Percentiles rank a stretch among this genome's conserved stretches.
phyloP scores from a whole-genome alignment of 2,888 invertebrate genomes.

The Lumbricus terrestris region DNA sequence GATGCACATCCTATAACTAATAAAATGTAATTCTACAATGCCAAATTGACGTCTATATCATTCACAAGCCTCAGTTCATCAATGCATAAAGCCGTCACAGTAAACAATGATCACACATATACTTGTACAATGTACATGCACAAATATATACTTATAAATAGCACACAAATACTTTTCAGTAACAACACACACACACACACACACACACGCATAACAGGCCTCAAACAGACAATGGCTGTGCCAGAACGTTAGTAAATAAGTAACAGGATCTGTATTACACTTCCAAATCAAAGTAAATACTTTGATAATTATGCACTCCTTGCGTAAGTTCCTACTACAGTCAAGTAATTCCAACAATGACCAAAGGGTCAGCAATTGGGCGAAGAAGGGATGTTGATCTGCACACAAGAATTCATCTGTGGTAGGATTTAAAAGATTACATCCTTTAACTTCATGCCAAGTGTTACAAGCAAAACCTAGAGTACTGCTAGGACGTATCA shows the following conservation, averaged over 20 bases:
- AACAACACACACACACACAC: too few relatives aligned
- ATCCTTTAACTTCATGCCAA: not conserved
- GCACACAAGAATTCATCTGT: not conserved
- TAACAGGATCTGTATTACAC: not conserved
- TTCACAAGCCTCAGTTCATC: not conserved
- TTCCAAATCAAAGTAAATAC: not conserved
- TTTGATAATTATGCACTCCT: not conserved
- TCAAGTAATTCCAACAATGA: not conserved
- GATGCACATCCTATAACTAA: not conserved
- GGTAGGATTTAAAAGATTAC: not conserved
- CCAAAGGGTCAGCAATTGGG: not conserved
- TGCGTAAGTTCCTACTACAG: not conserved
- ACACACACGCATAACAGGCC: not conserved
- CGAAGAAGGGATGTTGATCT: not conserved
- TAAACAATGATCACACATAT: not conserved
- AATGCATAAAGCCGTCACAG: not conserved
- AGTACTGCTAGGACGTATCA: not conserved
- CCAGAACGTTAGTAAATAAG: not conserved
- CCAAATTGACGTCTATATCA: not conserved
- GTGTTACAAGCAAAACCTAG: not conserved
- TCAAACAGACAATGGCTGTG: not conserved
- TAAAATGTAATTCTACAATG: not conserved
- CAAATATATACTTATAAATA: conserved; percentile 3
- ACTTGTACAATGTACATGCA: conserved; percentile 3
- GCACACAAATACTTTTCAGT: not conserved